Base-by-base conservation (phyloP, 2,888 invertebrate species). In the Dichetophora obliterata region DNA sequence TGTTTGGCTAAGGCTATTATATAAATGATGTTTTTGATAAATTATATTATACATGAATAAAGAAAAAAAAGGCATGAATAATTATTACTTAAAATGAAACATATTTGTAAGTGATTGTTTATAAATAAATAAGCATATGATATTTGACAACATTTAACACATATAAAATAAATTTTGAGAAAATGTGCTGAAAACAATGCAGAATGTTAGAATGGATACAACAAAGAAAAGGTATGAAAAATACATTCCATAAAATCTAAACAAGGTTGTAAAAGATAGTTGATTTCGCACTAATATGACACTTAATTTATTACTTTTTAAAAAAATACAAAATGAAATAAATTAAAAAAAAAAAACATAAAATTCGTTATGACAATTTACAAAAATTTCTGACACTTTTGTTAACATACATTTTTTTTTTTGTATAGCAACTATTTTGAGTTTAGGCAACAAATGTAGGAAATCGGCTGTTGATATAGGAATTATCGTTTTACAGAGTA, bases 221-320 rank as follows among this genome's bases (percentile, higher is more conserved):
- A 54, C 19, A 11, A 57, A 9, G 19, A 24, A n/a, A 19, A 43
- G 37, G 54, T 63, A 70, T 24, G 48, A 59, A 54, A 43, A 71
- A 71, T 54, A 59, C 37, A n/a, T 52, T 31, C n/a, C 31, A 66
- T 50, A 69, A 66, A 70, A 66, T 65, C 24, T 65, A 65, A 69
- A 75, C 34, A 61, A n/a, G n/a, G 52, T 31, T 22, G 66, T 22
- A 70, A 59, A n/a, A 70, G 57, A 77, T 59, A 37, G 76, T 61
- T 80, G 79, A 76, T 81, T 77, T 80, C 78, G 79, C 80, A 78
- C 80, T 81, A 86, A 86, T 88, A 88, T 88, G 88, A 88, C 88
- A 88, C 88, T 88, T 86, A 86, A 87, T 84, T 85, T 87, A 86
- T 86, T 88, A 87, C 86, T 86, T 86, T 83, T 16, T 0, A 54